Evolutionary conservation across 2,888 invertebrate genomes (phyloP).

Genomic region (Sphaeridia pumilis): DNA sequence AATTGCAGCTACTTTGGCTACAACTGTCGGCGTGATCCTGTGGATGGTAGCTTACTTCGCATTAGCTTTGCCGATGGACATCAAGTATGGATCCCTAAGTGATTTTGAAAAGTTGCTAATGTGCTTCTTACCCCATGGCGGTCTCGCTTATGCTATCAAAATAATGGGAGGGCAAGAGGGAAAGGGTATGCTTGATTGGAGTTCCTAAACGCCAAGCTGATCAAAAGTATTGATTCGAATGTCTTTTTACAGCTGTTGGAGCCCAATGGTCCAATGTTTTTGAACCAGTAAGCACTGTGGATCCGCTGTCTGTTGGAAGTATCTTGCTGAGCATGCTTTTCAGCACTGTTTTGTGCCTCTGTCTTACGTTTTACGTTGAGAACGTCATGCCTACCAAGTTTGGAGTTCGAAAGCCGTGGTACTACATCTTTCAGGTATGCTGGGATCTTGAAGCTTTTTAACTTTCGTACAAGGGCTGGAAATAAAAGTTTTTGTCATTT

Average conservation of each 20-base stretch:
- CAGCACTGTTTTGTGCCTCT: slow-evolving; percentile 42
- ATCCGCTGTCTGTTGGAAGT: slow-evolving; percentile 39
- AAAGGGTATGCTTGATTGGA: slow-evolving; percentile 25
- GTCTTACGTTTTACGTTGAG: slow-evolving; percentile 52
- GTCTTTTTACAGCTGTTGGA: slow-evolving; percentile 38
- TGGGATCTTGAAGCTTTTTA: too few species aligned
- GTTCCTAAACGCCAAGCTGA: not conserved
- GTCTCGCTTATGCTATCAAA: slow-evolving; percentile 34
- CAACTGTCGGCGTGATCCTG: slow-evolving; percentile 36
- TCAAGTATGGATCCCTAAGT: slow-evolving; percentile 19
- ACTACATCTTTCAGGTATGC: slow-evolving; percentile 53
- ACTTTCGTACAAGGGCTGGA: too few species aligned
- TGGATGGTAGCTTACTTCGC: slow-evolving; percentile 36
- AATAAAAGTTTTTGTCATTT: too few species aligned
- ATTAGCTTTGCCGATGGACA: slow-evolving; percentile 18
- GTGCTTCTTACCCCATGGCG: slow-evolving; percentile 36
- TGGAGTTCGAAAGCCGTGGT: slow-evolving; percentile 54
- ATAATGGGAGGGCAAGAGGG: slow-evolving; percentile 36
- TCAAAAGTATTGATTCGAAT: not conserved
- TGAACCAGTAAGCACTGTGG: slow-evolving; percentile 37
- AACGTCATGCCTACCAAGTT: slow-evolving; percentile 54
- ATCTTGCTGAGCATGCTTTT: slow-evolving; percentile 38
- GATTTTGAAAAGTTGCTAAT: slow-evolving; percentile 30
- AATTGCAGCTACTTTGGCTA: slow-evolving; percentile 37
- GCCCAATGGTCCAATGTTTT: slow-evolving; percentile 39